Evolutionary conservation across 2,113 vertebrate genomes (phyloP).

Genomic region (Ophthalmolycus amberensis): DNA sequence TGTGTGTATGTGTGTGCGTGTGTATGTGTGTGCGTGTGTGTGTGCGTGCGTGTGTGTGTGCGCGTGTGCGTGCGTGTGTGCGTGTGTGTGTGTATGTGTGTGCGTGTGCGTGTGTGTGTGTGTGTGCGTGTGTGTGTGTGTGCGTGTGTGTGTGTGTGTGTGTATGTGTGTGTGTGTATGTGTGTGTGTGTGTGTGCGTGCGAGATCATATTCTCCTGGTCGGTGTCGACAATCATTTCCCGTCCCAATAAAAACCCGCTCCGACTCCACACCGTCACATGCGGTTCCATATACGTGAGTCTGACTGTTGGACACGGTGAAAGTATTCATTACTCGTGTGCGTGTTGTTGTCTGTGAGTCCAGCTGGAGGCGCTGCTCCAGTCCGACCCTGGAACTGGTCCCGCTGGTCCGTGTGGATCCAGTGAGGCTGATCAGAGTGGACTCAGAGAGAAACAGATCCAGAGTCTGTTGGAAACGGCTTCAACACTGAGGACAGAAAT

Average conservation of each 20-base stretch:
- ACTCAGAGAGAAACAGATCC: conserved; percentile 64
- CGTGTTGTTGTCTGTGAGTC: conserved; percentile 32
- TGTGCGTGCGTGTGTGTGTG: too few relatives aligned
- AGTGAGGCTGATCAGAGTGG: conserved; percentile 66
- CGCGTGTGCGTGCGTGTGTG: too few relatives aligned
- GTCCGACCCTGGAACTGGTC: conserved; percentile 46
- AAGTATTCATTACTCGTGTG: background rate
- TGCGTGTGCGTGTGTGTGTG: background rate
- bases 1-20: conserved; percentile 13
- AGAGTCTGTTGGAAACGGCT: conserved; percentile 81
- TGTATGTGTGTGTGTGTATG: conserved; percentile 13
- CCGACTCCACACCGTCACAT: too few relatives aligned
- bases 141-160: too few relatives aligned
- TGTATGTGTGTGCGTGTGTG: conserved; percentile 13
- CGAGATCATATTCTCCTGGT: too few relatives aligned
- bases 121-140: too few relatives aligned
- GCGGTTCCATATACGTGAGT: too few relatives aligned
- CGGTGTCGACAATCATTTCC: too few relatives aligned
- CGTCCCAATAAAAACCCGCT: too few relatives aligned
- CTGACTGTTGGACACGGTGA: background rate
- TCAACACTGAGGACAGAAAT: conserved; percentile 83
- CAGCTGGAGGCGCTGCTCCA: conserved; percentile 81
- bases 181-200: conserved; percentile 15
- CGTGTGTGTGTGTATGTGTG: too few relatives aligned
- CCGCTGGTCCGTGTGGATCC: background rate